Conservation (phyloP, 2,113 vertebrate species). For the Theristicus caerulescens region DNA sequence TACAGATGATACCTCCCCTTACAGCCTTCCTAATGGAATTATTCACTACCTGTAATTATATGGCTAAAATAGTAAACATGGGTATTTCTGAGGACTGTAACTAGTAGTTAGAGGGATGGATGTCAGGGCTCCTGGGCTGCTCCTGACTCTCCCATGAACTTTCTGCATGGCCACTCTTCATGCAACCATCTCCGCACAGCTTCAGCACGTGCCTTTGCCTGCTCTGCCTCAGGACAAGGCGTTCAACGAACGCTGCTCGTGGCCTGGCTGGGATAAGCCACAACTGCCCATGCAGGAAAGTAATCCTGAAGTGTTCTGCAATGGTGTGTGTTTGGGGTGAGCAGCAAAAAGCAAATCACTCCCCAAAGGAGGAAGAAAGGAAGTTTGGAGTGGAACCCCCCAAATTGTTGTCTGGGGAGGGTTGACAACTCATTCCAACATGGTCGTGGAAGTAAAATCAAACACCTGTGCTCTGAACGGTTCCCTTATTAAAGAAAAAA, state of each 20-base stretch:
- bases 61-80: constrained; percentile 44
- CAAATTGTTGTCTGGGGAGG: neutral
- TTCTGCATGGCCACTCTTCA: neutral
- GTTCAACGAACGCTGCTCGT: neutral
- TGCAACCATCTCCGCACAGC: neutral
- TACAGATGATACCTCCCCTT: constrained; percentile 3
- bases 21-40: constrained; percentile 44
- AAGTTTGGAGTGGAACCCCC: neutral
- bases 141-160: constrained; percentile 22
- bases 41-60: constrained; percentile 51
- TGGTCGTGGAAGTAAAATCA: neutral
- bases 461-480: neutral
- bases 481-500: neutral
- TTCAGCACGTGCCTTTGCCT: neutral
- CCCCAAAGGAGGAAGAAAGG: neutral
- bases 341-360: neutral
- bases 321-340: neutral
- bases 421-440: neutral
- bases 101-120: neutral
- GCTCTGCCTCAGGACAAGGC: neutral
- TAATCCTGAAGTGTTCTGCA: neutral
- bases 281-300: neutral
- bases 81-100: constrained; percentile 40
- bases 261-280: neutral
- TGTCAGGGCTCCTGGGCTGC: neutral